Conservation (phyloP, 2,888 invertebrate species). For the Epinotia demarniana region DNA sequence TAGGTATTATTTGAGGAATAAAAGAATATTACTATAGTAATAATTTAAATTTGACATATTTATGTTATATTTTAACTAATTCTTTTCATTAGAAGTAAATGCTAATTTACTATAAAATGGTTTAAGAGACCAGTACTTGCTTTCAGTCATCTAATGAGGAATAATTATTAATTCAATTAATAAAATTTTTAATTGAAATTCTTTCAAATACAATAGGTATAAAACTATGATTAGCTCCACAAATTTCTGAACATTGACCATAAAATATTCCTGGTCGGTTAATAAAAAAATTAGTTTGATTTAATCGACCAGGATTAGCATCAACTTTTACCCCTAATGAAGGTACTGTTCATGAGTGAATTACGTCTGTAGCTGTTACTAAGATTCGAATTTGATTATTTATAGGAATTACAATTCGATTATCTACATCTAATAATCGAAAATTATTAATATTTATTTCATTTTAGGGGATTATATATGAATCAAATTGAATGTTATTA, state of each 20-base stretch:
- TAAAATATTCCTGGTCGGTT: conserved; percentile 87
- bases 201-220: conserved; percentile 90
- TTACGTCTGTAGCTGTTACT: conserved; percentile 86
- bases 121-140: conserved; percentile 90
- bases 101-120: conserved; percentile 86
- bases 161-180: conserved; percentile 84
- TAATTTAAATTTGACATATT: conserved; percentile 87
- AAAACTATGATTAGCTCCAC: conserved; percentile 91
- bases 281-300: conserved; percentile 86
- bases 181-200: conserved; percentile 80
- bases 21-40: conserved; percentile 85
- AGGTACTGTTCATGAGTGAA: conserved; percentile 88
- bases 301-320: conserved; percentile 87
- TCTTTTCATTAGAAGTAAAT: conserved; percentile 87
- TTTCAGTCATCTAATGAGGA: conserved; percentile 87
- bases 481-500: conserved; percentile 85
- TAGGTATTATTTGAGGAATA: conserved; percentile 88
- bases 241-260: conserved; percentile 93
- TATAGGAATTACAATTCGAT: conserved; percentile 84
- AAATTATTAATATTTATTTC: conserved; percentile 72
- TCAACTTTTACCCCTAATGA: conserved; percentile 87
- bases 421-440: conserved; percentile 87
- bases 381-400: conserved; percentile 87
- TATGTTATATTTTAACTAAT: conserved; percentile 84
- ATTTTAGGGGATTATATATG: conserved; percentile 82